These are phyloP conservation scores for Tor tambroides DNA, from an alignment of 2,113 vertebrate species.

Conservation along the genomic window DNA sequence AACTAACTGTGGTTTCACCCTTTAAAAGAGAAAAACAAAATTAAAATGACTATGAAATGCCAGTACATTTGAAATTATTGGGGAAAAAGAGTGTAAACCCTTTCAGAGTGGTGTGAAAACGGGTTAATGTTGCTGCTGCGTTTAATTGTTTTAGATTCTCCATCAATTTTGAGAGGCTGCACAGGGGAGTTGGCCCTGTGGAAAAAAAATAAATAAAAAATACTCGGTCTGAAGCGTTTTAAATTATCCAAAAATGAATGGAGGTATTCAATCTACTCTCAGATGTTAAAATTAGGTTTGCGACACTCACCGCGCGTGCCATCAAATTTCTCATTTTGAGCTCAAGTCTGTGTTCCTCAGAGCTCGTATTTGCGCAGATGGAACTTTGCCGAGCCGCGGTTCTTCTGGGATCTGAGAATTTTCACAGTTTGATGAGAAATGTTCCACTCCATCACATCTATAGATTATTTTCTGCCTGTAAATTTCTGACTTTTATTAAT, in stretches of 20 bases:
- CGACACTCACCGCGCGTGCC: constrained; percentile 63
- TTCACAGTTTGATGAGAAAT: constrained; percentile 73
- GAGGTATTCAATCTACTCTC: constrained; percentile 70
- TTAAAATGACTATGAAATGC: constrained; percentile 35
- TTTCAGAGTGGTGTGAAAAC: constrained; percentile 47
- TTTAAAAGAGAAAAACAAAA: neutral
- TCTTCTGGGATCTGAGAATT: constrained; percentile 71
- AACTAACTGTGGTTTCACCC: neutral
- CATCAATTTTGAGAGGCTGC: constrained; percentile 62
- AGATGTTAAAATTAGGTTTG: constrained; percentile 69
- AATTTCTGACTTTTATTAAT: constrained; percentile 74
- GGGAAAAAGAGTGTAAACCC: constrained; percentile 22
- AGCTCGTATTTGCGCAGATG: constrained; percentile 66
- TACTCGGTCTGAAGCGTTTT: constrained; percentile 60
- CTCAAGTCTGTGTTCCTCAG: constrained; percentile 62
- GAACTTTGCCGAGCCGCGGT: constrained; percentile 64
- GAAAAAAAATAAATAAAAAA: constrained; percentile 48
- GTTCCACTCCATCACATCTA: constrained; percentile 73
- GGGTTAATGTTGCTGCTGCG: constrained; percentile 58
- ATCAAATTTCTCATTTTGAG: constrained; percentile 72
- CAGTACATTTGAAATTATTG: constrained; percentile 24
- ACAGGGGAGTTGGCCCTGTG: constrained; percentile 54
- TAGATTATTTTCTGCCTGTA: constrained; percentile 71
- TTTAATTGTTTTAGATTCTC: constrained; percentile 67
- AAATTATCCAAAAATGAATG: constrained; percentile 69